Evolutionary conservation across 2,888 invertebrate genomes (phyloP).

Genomic region (Drosophila buzzatii): DNA sequence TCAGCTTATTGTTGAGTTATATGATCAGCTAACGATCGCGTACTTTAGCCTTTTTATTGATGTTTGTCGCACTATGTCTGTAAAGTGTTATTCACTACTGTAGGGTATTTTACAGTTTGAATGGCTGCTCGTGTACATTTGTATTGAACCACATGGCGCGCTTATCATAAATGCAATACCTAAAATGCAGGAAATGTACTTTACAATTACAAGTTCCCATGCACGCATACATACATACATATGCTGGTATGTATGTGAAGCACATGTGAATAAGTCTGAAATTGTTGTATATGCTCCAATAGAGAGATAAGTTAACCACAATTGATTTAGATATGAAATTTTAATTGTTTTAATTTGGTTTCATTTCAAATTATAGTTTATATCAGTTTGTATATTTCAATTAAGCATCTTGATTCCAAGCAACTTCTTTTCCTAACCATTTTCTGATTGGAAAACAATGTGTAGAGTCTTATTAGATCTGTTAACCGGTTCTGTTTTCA

Average conservation of each 20-base stretch:
- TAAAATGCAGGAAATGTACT: neutral
- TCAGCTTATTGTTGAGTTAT: neutral
- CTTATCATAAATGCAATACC: neutral
- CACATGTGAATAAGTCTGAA: neutral
- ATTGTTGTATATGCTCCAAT: neutral
- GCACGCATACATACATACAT: neutral
- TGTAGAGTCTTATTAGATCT: conserved; percentile 16
- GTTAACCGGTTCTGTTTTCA: conserved; percentile 39
- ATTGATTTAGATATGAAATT: neutral
- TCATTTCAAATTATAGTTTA: neutral
- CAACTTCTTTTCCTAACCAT: neutral
- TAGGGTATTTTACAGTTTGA: neutral
- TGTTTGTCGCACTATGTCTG: no score
- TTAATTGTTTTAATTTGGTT: no score
- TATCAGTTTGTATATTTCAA: neutral
- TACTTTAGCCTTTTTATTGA: neutral
- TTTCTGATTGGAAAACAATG: conserved; percentile 10
- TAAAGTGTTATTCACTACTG: neutral
- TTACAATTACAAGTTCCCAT: neutral
- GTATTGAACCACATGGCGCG: neutral
- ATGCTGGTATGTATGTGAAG: neutral
- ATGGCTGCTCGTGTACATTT: no score
- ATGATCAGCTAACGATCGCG: neutral
- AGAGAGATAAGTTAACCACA: neutral
- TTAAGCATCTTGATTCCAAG: neutral